Percentiles rank a stretch among this genome's conserved stretches.
Evolutionary conservation across 2,113 vertebrate genomes (phyloP).

Genomic region (Tylochromis polylepis): DNA sequence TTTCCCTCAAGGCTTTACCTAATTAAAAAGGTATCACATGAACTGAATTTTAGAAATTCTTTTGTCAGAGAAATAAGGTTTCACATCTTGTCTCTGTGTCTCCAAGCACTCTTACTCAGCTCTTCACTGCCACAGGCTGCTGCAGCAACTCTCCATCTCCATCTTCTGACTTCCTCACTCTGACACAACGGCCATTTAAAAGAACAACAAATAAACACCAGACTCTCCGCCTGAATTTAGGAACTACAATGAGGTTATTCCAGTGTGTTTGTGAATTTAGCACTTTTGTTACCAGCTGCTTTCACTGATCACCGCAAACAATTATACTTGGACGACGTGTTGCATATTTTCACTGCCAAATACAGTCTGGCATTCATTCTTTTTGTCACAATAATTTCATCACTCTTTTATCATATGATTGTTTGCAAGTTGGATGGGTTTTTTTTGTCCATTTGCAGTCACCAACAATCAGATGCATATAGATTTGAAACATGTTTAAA

Average conservation of each 20-base stretch:
- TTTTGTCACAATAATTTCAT: background rate
- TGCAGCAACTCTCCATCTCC: background rate
- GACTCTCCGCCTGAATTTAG: rapidly evolving
- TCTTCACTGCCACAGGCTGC: background rate
- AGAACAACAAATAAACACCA: background rate
- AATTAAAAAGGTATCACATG: background rate
- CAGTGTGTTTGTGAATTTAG: background rate
- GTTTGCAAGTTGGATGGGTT: background rate
- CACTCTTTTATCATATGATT: background rate
- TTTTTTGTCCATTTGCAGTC: background rate
- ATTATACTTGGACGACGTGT: background rate
- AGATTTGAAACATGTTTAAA: background rate
- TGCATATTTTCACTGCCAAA: background rate
- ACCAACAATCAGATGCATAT: background rate
- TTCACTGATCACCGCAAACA: background rate
- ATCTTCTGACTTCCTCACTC: background rate
- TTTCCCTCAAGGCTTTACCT: background rate
- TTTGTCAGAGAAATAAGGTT: background rate
- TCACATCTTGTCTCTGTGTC: background rate
- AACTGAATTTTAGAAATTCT: background rate
- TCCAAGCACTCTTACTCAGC: background rate
- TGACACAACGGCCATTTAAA: background rate
- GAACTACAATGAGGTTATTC: background rate
- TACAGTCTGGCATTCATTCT: background rate
- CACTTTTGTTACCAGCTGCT: background rate